Percentiles rank a stretch among this genome's conserved stretches.
Conservation (phyloP, 2,113 vertebrate species). For the Chaetops frenatus region DNA sequence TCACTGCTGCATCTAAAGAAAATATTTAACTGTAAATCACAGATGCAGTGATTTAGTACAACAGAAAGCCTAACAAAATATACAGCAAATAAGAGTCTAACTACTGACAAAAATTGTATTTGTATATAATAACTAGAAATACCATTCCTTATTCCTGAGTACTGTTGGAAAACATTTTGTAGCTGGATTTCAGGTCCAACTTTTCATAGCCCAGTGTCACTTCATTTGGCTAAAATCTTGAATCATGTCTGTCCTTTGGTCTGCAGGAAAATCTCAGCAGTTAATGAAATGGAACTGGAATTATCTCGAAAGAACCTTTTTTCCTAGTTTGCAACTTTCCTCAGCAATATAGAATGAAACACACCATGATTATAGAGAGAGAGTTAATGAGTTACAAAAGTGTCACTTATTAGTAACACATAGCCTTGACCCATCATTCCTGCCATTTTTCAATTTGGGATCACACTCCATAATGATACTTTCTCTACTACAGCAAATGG, state of each 20-base stretch:
- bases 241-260: not conserved
- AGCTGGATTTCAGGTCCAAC: not conserved
- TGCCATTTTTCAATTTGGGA: not conserved
- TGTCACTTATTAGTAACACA: not conserved
- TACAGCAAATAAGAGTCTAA: not conserved
- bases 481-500: not conserved
- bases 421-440: not conserved
- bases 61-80: not conserved
- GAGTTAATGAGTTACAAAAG: not conserved
- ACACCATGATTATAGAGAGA: not conserved
- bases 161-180: not conserved
- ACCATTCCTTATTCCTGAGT: not conserved
- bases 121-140: not conserved
- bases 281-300: not conserved
- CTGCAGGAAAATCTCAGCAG: not conserved
- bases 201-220: not conserved
- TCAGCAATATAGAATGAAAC: not conserved
- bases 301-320: not conserved
- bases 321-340: not conserved
- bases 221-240: not conserved
- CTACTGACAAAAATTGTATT: not conserved
- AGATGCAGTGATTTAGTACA: not conserved
- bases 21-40: not conserved
- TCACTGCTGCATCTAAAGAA: not conserved
- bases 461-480: not conserved